Base-by-base conservation (phyloP, 2,888 invertebrate species). In the Hipparchia semele region DNA sequence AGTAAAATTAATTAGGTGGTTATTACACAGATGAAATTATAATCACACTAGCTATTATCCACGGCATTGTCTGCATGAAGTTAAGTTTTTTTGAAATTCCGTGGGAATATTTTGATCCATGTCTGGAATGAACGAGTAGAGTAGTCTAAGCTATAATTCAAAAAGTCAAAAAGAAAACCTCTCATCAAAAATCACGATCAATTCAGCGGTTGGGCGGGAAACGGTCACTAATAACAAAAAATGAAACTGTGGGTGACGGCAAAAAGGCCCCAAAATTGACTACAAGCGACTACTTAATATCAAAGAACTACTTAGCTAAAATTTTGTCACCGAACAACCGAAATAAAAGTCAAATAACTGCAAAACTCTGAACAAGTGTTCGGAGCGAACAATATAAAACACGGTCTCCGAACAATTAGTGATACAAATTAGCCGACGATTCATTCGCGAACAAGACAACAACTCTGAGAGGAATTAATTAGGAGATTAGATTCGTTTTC, bases 371-470 rank as follows among this genome's bases (percentile, higher is more conserved):
- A 58, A 58, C 56, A 58, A 58, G 56, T 58, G 13, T 13, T 23
- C 3, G 8, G 13, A 58, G 8, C n/a, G 56, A 7, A 13, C 13
- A 56, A 56, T 56, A 23, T 23, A 58, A 23, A 58, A 8, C 56
- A 2, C 60, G 45, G 60, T n/a, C 12, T 6, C 12, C n/a, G 12
- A 12, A 6, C 72, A 66, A 74, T 74, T 58, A 72, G 56, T 65
- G 67, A 68, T 70, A 71, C 69, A 68, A 75, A 73, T 73, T 72
- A 70, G 69, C 72, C 54, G 46, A 68, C 59, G 68, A 71, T 68
- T 67, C 64, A 64, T 60, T 62, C 73, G 61, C 23, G 62, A 64
- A 68, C 67, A 64, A 71, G 56, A 23, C 13, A 56, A 56, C 56
- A 58, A 58, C 65, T 72, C 46, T 8, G 56, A 62, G 58, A 12